A percentile compares a stretch with the other conserved stretches of the same genome.
phyloP scores from a whole-genome alignment of 2,797 vertebrate genomes.

The Anableps anableps region DNA sequence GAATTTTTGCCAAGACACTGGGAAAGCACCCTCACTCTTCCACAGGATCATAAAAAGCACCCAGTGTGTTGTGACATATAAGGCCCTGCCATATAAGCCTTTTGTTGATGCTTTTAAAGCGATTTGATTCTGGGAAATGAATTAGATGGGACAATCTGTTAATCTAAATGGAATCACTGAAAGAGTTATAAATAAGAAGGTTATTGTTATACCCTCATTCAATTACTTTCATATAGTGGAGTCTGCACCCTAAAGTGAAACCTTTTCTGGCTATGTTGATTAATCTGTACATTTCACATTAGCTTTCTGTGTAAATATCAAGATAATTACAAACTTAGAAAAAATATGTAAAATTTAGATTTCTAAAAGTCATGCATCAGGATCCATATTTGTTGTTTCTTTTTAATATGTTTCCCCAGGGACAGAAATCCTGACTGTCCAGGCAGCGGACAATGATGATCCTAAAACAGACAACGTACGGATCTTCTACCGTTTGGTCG shows the following conservation, averaged over 20 bases:
- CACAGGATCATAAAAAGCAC: constrained; percentile 52
- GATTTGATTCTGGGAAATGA: constrained; percentile 60
- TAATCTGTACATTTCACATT: not conserved
- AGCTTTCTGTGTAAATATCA: not conserved
- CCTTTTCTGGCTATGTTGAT: not conserved
- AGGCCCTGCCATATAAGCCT: constrained; percentile 49
- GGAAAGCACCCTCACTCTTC: constrained; percentile 43
- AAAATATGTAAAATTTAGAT: not conserved
- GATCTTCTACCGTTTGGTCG: constrained; percentile 80
- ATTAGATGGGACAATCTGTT: constrained; percentile 61
- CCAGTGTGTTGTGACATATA: constrained; percentile 45
- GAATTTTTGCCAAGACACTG: constrained; percentile 52
- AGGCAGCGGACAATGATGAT: constrained; percentile 86
- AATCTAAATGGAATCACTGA: constrained; percentile 60
- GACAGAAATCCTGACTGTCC: constrained; percentile 83
- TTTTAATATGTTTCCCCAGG: constrained; percentile 66
- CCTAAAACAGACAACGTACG: constrained; percentile 84
- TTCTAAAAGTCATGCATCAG: not conserved
- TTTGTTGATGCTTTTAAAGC: constrained; percentile 61
- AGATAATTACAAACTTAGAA: not conserved
- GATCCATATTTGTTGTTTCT: not conserved
- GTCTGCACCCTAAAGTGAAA: constrained; percentile 12
- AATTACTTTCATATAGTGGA: constrained; percentile 2
- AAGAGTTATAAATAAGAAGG: constrained; percentile 51
- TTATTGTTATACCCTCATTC: constrained; percentile 32